Conservation (phyloP, 2,113 vertebrate species). For the Platanista minor region DNA sequence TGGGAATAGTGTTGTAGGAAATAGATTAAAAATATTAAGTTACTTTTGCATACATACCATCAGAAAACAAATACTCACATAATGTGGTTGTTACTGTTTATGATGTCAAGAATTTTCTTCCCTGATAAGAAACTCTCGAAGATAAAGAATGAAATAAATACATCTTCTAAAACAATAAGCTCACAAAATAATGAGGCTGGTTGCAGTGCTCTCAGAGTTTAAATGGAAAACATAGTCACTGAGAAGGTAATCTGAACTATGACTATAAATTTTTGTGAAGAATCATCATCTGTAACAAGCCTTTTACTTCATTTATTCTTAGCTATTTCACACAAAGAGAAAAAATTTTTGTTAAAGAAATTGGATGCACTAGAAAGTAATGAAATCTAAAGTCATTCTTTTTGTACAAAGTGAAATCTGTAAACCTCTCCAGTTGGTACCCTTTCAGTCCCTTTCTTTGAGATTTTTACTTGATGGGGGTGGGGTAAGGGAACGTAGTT, state of each 20-base stretch:
- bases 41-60: neutral
- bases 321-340: neutral
- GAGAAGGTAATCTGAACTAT: conserved; percentile 7
- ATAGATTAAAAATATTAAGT: neutral
- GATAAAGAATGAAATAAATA: conserved; percentile 25
- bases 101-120: neutral
- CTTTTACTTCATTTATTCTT: conserved; percentile 22
- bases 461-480: conserved; percentile 55
- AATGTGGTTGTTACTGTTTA: neutral
- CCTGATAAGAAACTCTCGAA: neutral
- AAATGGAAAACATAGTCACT: conserved; percentile 38
- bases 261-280: conserved; percentile 30
- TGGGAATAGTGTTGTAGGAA: neutral
- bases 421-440: neutral
- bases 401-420: conserved; percentile 30
- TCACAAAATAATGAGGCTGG: neutral
- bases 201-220: neutral
- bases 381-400: conserved; percentile 34
- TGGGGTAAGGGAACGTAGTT: neutral
- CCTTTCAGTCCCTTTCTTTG: conserved; percentile 66
- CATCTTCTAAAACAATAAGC: conserved; percentile 19
- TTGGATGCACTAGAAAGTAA: conserved; percentile 15
- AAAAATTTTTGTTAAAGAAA: neutral
- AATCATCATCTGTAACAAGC: neutral
- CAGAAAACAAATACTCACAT: neutral